Evolutionary conservation across 23 tunicate species (phyloP).

Genomic region (Trididemnum clinides): DNA sequence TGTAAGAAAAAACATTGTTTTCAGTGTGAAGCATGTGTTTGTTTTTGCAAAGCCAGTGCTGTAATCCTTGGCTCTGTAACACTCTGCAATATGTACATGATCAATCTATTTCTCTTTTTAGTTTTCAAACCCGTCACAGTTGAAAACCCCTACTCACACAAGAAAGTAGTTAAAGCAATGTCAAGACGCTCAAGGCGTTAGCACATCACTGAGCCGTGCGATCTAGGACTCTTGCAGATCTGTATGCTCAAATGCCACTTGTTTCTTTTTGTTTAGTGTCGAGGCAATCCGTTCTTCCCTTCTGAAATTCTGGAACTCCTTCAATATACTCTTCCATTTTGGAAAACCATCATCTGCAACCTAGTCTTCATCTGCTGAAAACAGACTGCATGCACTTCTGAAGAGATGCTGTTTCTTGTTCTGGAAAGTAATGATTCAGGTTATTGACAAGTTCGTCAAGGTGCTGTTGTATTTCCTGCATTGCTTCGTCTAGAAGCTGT

Average conservation of each 20-base stretch:
- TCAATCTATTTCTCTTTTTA: no score
- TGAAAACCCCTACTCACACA: slow-evolving; percentile 12
- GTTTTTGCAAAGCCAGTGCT: no score
- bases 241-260: neutral
- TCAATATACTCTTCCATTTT: neutral
- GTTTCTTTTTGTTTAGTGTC: neutral
- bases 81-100: no score
- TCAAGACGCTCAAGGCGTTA: neutral
- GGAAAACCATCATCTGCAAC: no score
- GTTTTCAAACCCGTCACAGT: no score
- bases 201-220: no score
- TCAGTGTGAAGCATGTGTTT: no score
- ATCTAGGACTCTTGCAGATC: slow-evolving; percentile 2
- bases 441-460: slow-evolving; percentile 3
- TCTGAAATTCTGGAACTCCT: neutral
- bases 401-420: neutral
- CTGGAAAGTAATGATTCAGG: neutral
- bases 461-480: neutral
- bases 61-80: no score
- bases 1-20: no score
- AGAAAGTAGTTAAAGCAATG: neutral
- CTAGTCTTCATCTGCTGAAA: slow-evolving; percentile 18
- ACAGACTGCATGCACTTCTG: slow-evolving; percentile 3
- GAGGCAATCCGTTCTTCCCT: neutral
- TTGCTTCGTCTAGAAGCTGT: slow-evolving; percentile 11